Conservation (phyloP, 2,888 invertebrate species). For the Ormia ochracea region DNA sequence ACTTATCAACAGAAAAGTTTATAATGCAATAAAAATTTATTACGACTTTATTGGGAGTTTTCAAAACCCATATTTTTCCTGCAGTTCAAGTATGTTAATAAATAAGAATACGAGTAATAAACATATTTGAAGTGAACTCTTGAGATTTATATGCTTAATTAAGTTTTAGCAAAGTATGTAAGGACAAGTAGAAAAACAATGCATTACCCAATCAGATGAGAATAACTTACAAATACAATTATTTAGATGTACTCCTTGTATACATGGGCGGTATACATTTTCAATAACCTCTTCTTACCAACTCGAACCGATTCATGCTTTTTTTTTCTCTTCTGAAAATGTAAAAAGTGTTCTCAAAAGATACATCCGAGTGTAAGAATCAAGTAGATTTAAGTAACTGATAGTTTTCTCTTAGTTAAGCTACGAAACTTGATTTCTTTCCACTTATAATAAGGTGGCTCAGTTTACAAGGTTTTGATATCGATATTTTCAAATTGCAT, state of each 20-base stretch:
- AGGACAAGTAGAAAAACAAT: slow-evolving; percentile 18
- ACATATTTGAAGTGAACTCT: slow-evolving; percentile 29
- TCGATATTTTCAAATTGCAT: too few relatives aligned
- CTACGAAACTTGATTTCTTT: background rate
- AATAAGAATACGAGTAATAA: slow-evolving; percentile 32
- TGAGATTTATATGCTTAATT: slow-evolving; percentile 58
- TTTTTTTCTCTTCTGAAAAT: slow-evolving; percentile 20
- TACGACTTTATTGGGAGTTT: slow-evolving; percentile 3
- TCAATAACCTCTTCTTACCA: slow-evolving; percentile 25
- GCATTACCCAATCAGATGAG: background rate
- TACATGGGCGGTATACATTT: background rate
- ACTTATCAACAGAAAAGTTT: background rate
- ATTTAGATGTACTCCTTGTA: too few relatives aligned
- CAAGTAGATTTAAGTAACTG: slow-evolving; percentile 34
- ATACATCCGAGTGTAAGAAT: slow-evolving; percentile 51
- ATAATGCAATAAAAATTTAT: background rate
- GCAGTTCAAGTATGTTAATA: background rate
- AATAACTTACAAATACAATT: background rate
- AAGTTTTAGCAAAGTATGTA: slow-evolving; percentile 38
- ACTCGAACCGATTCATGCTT: slow-evolving; percentile 31
- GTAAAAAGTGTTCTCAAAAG: slow-evolving; percentile 37
- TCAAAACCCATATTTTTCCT: slow-evolving; percentile 10
- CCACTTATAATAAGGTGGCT: background rate
- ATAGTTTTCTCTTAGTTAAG: background rate
- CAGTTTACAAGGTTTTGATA: background rate